Percentiles rank a stretch among this genome's conserved stretches.
Evolutionary conservation across 1,140 invertebrate species (phyloP).

Genomic region (Tetragnatha versicolor): DNA sequence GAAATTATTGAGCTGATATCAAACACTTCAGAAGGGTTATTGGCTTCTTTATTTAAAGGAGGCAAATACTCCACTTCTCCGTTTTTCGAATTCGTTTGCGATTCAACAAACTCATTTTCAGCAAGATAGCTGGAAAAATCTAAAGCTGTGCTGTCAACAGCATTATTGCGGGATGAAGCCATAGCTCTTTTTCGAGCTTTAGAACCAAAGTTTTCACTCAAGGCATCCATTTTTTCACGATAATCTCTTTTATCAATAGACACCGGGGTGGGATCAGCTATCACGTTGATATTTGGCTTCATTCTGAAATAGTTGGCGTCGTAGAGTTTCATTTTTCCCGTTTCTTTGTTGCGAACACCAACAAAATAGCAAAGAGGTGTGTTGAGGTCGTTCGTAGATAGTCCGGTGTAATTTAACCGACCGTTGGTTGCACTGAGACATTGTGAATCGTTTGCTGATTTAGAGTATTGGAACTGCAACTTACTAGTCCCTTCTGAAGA

Average conservation of each 20-base stretch:
- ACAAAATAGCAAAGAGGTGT: not conserved
- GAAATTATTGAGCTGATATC: conserved; percentile 16
- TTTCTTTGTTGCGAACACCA: conserved; percentile 1
- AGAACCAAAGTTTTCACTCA: not conserved
- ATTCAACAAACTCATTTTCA: too few relatives aligned
- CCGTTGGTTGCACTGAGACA: not conserved
- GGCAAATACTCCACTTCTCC: conserved; percentile 28
- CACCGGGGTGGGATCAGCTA: too few relatives aligned
- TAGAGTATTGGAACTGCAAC: not conserved
- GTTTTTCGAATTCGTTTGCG: too few relatives aligned
- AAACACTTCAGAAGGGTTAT: not conserved
- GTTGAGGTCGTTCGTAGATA: not conserved
- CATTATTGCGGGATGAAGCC: too few relatives aligned
- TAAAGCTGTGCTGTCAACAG: too few relatives aligned
- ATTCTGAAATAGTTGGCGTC: not conserved
- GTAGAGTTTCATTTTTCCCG: conserved; percentile 24
- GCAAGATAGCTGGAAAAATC: too few relatives aligned
- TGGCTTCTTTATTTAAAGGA: not conserved
- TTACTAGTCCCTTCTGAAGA: not conserved
- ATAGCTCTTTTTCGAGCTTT: conserved; percentile 1
- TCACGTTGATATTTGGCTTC: not conserved
- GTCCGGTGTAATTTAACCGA: not conserved
- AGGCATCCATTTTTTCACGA: not conserved
- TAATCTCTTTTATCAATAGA: not conserved
- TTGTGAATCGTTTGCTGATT: not conserved